Evolutionary conservation across 2,888 invertebrate genomes (phyloP).

Genomic region (Thera britannica): DNA sequence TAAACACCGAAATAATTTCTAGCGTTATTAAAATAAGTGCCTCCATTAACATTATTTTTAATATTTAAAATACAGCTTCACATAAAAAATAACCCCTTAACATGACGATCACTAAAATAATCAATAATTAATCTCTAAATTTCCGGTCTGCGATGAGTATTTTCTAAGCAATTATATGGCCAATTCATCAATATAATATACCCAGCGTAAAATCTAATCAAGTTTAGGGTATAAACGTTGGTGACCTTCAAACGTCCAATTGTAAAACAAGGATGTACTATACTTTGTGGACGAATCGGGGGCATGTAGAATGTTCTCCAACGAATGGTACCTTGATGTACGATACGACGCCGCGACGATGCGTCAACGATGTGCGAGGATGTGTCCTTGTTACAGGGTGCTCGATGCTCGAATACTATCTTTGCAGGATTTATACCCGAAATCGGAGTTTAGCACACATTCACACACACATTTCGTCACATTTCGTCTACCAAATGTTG

Average conservation of each 20-base stretch:
- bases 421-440: background rate
- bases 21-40: too few species aligned
- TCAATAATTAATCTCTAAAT: conserved; percentile 12
- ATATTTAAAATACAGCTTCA: too few species aligned
- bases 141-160: conserved; percentile 15
- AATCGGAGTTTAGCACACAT: too few species aligned
- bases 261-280: conserved; percentile 17
- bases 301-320: conserved; percentile 16
- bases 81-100: too few species aligned
- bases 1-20: too few species aligned
- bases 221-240: conserved; percentile 22
- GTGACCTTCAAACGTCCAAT: conserved; percentile 20
- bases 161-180: conserved; percentile 19
- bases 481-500: too few species aligned
- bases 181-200: conserved; percentile 20
- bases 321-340: conserved; percentile 3
- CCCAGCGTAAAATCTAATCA: conserved; percentile 12
- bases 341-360: conserved; percentile 6
- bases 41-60: too few species aligned
- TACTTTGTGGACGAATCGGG: conserved; percentile 12
- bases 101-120: background rate
- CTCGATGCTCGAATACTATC: background rate
- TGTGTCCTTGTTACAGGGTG: conserved; percentile 28
- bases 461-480: too few species aligned
- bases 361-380: conserved; percentile 1